Evolutionary conservation across 1,140 invertebrate genomes (phyloP), one percentile per base, ranked within the genome.

Genomic region (Tyrophagus putrescentiae): DNA sequence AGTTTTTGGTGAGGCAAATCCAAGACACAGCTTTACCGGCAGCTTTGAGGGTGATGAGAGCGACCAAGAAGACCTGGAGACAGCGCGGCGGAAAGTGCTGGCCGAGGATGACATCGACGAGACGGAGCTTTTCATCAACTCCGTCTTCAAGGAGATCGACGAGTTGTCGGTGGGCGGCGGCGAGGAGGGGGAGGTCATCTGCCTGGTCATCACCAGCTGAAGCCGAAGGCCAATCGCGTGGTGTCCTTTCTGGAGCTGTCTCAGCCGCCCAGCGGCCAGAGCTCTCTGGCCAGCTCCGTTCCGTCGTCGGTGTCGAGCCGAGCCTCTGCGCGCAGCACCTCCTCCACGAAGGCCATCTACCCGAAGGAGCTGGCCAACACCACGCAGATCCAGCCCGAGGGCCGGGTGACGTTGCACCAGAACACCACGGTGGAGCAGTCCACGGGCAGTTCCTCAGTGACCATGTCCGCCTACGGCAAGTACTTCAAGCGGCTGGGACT

Each of bases 401-500:
- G n/a, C n/a, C n/a, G n/a, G n/a, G n/a, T n/a, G n/a, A n/a, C n/a
- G n/a, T n/a, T n/a, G n/a, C n/a, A n/a, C n/a, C n/a, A n/a, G n/a
- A n/a, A n/a, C n/a, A n/a, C n/a, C n/a, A n/a, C n/a, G n/a, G n/a
- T n/a, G n/a, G n/a, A n/a, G n/a, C n/a, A n/a, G n/a, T n/a, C n/a
- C n/a, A n/a, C n/a, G n/a, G n/a, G n/a, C n/a, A n/a, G n/a, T n/a
- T n/a, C n/a, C n/a, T 62, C 60, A 7, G 60, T 62, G n/a, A 45
- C 21, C n/a, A 21, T 31, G 16, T 29, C 31, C 3, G 59, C 34
- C 21, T 60, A 62, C 29, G 29, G 5, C 41, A 25, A 62, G 7
- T 62, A 62, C 48, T 41, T 62, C 18, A 5, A 36, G 9, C 7
- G 44, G 9, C 29, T 62, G n/a, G 60, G 60, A 23, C 45, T 59